A percentile compares a stretch with the other conserved stretches of the same genome.
Conservation (phyloP, 2,888 invertebrate species). For the Drosophila lutescens region DNA sequence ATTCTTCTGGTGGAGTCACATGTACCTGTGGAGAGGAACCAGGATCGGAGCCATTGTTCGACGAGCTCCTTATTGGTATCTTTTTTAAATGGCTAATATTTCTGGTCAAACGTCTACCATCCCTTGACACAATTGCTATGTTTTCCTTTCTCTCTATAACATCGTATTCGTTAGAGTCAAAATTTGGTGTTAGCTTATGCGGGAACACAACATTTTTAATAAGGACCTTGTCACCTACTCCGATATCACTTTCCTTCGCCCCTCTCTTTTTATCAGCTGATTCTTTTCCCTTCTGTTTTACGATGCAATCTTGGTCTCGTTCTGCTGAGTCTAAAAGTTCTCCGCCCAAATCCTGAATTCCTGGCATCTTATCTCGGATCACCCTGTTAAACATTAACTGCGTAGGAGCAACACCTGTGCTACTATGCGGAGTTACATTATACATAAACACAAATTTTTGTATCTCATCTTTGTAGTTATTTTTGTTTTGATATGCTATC, state of each 20-base stretch:
- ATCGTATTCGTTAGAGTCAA: neutral
- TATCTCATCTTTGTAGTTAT: neutral
- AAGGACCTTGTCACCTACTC: neutral
- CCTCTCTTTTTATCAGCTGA: neutral
- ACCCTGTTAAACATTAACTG: neutral
- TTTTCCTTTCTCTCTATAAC: neutral
- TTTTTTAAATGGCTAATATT: neutral
- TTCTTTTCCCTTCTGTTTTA: neutral
- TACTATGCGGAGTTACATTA: neutral
- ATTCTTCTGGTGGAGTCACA: neutral
- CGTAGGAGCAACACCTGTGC: neutral
- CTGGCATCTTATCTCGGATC: no score
- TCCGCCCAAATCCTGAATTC: no score
- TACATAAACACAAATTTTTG: neutral
- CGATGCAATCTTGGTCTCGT: neutral
- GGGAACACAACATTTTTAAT: neutral
- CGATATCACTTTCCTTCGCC: neutral
- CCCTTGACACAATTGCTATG: neutral
- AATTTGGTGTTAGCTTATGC: neutral
- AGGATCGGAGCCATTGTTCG: neutral
- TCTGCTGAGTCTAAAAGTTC: neutral
- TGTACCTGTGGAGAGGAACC: neutral
- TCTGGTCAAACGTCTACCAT: neutral
- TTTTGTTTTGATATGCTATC: conserved; percentile 1
- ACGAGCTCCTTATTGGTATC: neutral